Evolutionary conservation across 2,113 vertebrate species (phyloP).

Genomic region (Gorsachius goisagi): DNA sequence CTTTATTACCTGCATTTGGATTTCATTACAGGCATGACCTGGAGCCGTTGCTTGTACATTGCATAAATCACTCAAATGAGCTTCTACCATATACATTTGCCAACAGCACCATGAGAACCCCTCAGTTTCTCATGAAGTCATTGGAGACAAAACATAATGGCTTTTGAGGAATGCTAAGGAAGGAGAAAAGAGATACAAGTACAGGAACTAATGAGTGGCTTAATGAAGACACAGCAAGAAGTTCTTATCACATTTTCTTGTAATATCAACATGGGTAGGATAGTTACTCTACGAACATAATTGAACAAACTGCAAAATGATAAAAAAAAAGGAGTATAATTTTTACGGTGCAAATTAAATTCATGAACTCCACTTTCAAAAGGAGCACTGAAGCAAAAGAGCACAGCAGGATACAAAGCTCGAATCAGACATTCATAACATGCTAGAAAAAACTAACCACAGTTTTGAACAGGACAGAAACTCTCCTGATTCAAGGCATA

Average conservation of each 20-base stretch:
- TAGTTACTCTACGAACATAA: neutral
- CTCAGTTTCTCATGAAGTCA: constrained; percentile 24
- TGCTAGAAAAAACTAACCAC: neutral
- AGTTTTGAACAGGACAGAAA: neutral
- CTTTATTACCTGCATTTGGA: constrained; percentile 31
- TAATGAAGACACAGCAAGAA: neutral
- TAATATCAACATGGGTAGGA: neutral
- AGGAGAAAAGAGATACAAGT: neutral
- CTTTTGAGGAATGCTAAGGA: constrained; percentile 14
- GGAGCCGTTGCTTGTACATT: neutral
- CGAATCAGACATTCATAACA: neutral
- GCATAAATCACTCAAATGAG: neutral
- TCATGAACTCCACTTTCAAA: neutral
- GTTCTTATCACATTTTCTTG: neutral
- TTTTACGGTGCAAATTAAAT: neutral
- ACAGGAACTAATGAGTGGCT: neutral
- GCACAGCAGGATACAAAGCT: neutral
- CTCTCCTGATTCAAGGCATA: neutral
- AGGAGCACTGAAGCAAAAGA: neutral
- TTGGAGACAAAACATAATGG: neutral
- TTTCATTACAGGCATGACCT: constrained; percentile 31
- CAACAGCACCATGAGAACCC: constrained; percentile 29
- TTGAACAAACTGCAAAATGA: neutral
- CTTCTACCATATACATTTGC: neutral
- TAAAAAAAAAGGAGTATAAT: neutral